Percentiles rank a stretch among this genome's conserved stretches.
phyloP scores from a whole-genome alignment of 2,888 invertebrate genomes.

The Cremastinae sp. region DNA sequence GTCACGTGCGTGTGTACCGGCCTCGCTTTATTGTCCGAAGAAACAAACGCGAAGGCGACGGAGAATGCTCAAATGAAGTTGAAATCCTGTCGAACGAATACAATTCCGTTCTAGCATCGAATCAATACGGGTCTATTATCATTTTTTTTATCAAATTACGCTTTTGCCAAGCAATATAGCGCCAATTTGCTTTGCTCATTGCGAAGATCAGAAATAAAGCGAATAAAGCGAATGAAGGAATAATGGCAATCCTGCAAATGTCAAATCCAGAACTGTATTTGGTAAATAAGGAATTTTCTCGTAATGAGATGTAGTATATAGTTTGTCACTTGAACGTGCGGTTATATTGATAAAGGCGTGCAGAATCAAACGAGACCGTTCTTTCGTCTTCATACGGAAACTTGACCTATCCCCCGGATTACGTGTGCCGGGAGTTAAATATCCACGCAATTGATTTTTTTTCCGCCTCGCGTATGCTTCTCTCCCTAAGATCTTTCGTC shows the following conservation, averaged over 20 bases:
- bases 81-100: conserved; percentile 19
- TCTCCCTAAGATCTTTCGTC: neutral
- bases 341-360: conserved; percentile 16
- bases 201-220: no score
- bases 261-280: conserved; percentile 22
- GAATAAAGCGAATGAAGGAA: no score
- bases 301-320: conserved; percentile 56
- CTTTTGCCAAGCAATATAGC: no score
- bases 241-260: conserved; percentile 32
- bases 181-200: no score
- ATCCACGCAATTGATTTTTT: conserved; percentile 38
- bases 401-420: conserved; percentile 61
- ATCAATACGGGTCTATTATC: no score
- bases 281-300: conserved; percentile 53
- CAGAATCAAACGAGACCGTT: conserved; percentile 55
- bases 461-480: neutral
- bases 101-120: no score
- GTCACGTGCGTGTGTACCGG: conserved; percentile 31
- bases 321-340: conserved; percentile 1
- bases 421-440: conserved; percentile 47
- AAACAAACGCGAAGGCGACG: conserved; percentile 23
- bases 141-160: no score
- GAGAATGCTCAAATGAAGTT: conserved; percentile 4
- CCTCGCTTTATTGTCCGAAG: conserved; percentile 2
- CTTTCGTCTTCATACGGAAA: conserved; percentile 60